Evolutionary conservation across 2,113 vertebrate species (phyloP).

Genomic region (Arizona elegans): DNA sequence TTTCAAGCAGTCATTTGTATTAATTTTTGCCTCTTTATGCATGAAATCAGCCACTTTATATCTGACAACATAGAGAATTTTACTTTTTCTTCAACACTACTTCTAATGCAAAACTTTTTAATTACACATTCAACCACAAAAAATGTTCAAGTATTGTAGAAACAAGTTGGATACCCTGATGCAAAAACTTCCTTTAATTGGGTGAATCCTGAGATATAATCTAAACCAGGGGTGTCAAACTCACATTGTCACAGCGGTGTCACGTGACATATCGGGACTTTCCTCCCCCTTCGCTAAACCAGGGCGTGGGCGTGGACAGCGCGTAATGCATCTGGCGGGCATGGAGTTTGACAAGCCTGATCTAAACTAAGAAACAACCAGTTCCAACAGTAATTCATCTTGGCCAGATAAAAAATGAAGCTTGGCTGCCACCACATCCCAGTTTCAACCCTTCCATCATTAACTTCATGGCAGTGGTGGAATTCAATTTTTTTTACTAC

Average conservation of each 20-base stretch:
- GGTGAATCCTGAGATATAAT: neutral
- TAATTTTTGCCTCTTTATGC: neutral
- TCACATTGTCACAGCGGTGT: too few relatives aligned
- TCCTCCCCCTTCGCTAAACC: too few relatives aligned
- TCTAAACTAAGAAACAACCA: neutral
- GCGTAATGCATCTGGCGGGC: too few relatives aligned
- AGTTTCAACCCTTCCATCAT: neutral
- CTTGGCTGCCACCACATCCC: neutral
- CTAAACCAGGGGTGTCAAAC: neutral
- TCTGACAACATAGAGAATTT: neutral
- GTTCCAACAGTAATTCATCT: neutral
- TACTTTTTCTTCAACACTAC: neutral
- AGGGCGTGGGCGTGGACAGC: too few relatives aligned
- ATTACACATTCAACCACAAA: neutral
- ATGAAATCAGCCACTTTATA: neutral
- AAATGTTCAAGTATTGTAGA: neutral
- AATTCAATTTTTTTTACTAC: too few relatives aligned
- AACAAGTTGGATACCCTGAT: neutral
- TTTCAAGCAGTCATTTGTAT: neutral
- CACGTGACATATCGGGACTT: too few relatives aligned
- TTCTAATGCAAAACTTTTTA: neutral
- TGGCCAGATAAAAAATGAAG: neutral
- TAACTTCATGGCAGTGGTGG: neutral
- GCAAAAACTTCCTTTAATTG: neutral
- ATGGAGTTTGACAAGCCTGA: neutral